Conservation (phyloP, 1,140 invertebrate genomes). For the Euwallacea similis region DNA sequence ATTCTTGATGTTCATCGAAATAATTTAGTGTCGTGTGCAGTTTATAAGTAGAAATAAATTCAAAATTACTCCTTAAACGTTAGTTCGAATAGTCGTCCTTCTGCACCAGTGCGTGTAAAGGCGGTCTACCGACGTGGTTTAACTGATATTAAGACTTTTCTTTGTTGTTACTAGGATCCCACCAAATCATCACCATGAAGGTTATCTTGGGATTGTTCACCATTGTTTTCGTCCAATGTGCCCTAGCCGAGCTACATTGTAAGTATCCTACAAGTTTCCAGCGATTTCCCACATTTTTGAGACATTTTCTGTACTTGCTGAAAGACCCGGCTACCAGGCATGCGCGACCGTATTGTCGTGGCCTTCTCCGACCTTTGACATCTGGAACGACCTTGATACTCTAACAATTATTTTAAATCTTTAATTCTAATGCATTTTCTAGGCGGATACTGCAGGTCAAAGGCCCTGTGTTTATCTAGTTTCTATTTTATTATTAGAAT, state of each 20-base stretch:
- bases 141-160: too few relatives aligned
- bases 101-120: slow-evolving; percentile 90
- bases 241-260: slow-evolving; percentile 58
- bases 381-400: background rate
- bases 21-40: slow-evolving; percentile 40
- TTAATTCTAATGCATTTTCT: too few relatives aligned
- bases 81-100: slow-evolving; percentile 63
- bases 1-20: slow-evolving; percentile 24
- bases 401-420: too few relatives aligned
- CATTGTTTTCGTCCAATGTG: slow-evolving; percentile 51
- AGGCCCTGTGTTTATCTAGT: background rate
- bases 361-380: background rate
- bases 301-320: too few relatives aligned
- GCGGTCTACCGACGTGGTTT: slow-evolving; percentile 52
- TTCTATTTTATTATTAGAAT: background rate
- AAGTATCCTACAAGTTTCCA: slow-evolving; percentile 46
- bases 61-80: slow-evolving; percentile 20
- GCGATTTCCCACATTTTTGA: too few relatives aligned
- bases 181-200: slow-evolving; percentile 54
- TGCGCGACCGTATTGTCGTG: too few relatives aligned
- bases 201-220: slow-evolving; percentile 48
- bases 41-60: slow-evolving; percentile 14
- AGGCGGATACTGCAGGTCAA: background rate
- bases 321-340: too few relatives aligned
- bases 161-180: too few relatives aligned